Conservation (phyloP, 2,797 vertebrate species). For the Melanotaenia nigrans region DNA sequence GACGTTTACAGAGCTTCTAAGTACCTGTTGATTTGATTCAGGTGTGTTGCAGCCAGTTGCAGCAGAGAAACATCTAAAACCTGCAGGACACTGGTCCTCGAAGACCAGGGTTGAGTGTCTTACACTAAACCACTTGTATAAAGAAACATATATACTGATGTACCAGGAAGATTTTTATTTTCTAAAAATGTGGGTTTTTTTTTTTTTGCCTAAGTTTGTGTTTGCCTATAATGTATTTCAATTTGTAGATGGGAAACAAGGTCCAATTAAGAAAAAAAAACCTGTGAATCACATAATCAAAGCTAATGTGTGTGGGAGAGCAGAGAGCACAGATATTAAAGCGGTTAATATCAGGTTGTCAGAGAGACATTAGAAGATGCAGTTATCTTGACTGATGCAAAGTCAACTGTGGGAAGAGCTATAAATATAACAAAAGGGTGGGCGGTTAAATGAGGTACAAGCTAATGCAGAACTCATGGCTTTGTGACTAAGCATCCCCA, state of each 20-base stretch:
- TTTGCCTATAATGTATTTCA: background rate
- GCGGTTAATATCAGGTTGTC: slow-evolving; percentile 3
- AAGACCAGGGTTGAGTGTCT: too few relatives aligned
- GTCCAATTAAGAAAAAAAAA: background rate
- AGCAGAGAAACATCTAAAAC: too few relatives aligned
- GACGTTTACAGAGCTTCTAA: too few relatives aligned
- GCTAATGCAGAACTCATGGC: background rate
- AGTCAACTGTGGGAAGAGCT: slow-evolving; percentile 23
- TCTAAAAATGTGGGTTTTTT: too few relatives aligned
- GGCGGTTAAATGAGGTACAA: background rate
- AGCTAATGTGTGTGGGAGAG: background rate
- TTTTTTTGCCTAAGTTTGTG: background rate
- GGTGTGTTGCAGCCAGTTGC: too few relatives aligned
- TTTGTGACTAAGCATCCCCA: background rate
- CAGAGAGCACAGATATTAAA: background rate
- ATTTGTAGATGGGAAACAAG: background rate
- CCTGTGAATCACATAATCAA: background rate
- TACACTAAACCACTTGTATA: too few relatives aligned
- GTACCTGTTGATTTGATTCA: too few relatives aligned
- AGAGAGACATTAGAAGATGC: slow-evolving; percentile 2
- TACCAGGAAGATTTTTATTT: too few relatives aligned
- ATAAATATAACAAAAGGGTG: slow-evolving; percentile 18
- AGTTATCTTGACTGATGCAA: slow-evolving; percentile 11
- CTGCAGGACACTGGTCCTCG: too few relatives aligned
- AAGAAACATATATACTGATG: too few relatives aligned